Evolutionary conservation across 1,140 invertebrate genomes (phyloP), one percentile per base, ranked within the genome.

Genomic region (Platyscapa corneri): DNA sequence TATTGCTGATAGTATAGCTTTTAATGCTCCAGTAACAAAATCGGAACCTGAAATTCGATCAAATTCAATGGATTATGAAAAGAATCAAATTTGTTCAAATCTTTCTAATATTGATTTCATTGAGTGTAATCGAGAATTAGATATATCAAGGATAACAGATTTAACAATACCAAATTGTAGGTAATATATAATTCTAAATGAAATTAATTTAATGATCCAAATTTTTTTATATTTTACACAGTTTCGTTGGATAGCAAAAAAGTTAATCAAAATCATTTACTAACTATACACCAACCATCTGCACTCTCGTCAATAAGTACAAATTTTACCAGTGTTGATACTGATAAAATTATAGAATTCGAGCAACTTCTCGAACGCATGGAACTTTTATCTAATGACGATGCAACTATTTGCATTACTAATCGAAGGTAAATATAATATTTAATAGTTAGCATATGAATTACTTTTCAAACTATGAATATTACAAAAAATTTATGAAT

Each of bases 21-120:
- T 88, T 0, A 85, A 80, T 46, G 87, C 83, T 77, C 88, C 90
- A 64, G 88, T 87, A 6, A 90, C 89, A 12, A 90, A 89, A 80
- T 93, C 92, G 3, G 90, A 92, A 80, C 90, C 92, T 0, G 88
- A 89, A 1, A 92, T 91, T 12, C 90, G 90, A 39, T 91, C 91
- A 12, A 93, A 92, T 81, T 92, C 92, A 0, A 88, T 91, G 18
- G 91, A 93, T 67, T 92, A 89, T 53, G 92, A 92, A 3, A 92
- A 91, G 64, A 88, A 91, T 81, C 78, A 67, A 70, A 78, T 70
- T 8, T 77, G 91, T 65, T 49, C 90, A 20, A 89, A 91, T 39
- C 87, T 91, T 82, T 77, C 90, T 75, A 75, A 86, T 56, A 84
- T 86, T 75, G 90, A 89, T 87, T 88, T 88, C 30, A 88, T 83